Conservation (phyloP, 1,140 invertebrate species). For the Battus philenor region DNA sequence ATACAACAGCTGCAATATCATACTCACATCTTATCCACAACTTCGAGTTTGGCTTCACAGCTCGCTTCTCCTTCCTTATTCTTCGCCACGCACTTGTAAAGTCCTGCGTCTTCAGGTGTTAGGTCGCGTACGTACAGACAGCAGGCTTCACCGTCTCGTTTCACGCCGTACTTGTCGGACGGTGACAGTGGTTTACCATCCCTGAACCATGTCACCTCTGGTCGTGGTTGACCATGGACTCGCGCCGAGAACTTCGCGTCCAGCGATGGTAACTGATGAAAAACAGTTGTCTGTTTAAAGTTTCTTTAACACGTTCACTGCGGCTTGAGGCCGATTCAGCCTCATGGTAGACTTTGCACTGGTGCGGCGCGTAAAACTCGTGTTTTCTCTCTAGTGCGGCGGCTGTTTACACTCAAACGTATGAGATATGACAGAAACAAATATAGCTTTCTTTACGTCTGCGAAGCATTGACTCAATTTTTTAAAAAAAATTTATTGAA, state of each 20-base stretch:
- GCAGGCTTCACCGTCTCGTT: slow-evolving; percentile 85
- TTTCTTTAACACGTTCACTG: too few species aligned
- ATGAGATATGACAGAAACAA: too few species aligned
- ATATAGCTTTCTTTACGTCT: too few species aligned
- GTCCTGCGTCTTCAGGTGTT: slow-evolving; percentile 81
- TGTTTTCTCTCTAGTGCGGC: too few species aligned
- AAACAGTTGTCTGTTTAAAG: too few species aligned
- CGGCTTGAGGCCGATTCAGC: too few species aligned
- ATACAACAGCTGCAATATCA: too few species aligned
- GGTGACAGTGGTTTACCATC: slow-evolving; percentile 82
- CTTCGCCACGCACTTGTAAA: slow-evolving; percentile 85
- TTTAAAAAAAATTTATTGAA: too few species aligned
- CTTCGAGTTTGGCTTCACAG: slow-evolving; percentile 83
- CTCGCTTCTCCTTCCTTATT: slow-evolving; percentile 89
- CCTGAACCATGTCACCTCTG: slow-evolving; percentile 91
- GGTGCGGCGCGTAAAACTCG: too few species aligned
- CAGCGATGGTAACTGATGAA: slow-evolving; percentile 79
- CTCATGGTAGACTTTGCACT: too few species aligned
- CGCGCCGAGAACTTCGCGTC: slow-evolving; percentile 90
- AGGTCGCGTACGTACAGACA: slow-evolving; percentile 86
- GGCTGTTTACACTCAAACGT: too few species aligned
- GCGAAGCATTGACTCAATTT: too few species aligned
- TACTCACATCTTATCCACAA: slow-evolving; percentile 91
- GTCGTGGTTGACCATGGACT: slow-evolving; percentile 90
- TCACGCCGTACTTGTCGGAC: slow-evolving; percentile 85